Evolutionary conservation across 2,797 vertebrate genomes (phyloP), one percentile per base, ranked within the genome.

Genomic region (Microhierax caerulescens): DNA sequence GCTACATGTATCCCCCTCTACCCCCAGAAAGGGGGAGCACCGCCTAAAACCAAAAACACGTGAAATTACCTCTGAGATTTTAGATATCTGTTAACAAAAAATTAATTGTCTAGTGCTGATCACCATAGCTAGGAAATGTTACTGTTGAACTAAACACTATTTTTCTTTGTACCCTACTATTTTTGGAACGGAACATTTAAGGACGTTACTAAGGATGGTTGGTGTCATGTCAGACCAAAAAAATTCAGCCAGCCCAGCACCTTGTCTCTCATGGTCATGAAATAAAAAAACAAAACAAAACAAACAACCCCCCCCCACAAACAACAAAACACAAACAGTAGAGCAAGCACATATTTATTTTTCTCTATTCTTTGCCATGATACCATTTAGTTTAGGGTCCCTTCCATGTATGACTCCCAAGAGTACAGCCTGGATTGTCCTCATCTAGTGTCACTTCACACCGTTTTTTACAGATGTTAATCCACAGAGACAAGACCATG

Each of bases 11-110:
- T 45, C 50, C 13, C 5, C 3, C 7, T 53, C 20, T 37, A 18
- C 5, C 3, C 5, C 5, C 0, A 0, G 64, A 61, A 87, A 76
- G 3, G 14, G 10, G 10, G 13, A 68, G 10, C 11, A 72, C 18
- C 19, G 75, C 37, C 59, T 59, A n/a, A 32, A 72, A 24, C 7
- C 41, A 69, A 30, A 65, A 69, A 77, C 10, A 30, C 50, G 12
- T 48, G 24, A 85, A 72, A 94, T 50, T 54, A 17, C 13, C 32
- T 57, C n/a, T 63, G 25, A 85, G 25, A 53, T 50, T 91, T 80
- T 65, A 83, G 32, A 6, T 24, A 54, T 13, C 18, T 59, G 32
- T 51, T 68, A 78, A 56, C 1, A 24, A 32, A 63, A n/a, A 34
- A 5, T 5, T 1, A 56, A 18, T 14, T 85, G 5, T 28, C 36